phyloP scores from a whole-genome alignment of 1,140 invertebrate species.

The Drosophila azteca region DNA sequence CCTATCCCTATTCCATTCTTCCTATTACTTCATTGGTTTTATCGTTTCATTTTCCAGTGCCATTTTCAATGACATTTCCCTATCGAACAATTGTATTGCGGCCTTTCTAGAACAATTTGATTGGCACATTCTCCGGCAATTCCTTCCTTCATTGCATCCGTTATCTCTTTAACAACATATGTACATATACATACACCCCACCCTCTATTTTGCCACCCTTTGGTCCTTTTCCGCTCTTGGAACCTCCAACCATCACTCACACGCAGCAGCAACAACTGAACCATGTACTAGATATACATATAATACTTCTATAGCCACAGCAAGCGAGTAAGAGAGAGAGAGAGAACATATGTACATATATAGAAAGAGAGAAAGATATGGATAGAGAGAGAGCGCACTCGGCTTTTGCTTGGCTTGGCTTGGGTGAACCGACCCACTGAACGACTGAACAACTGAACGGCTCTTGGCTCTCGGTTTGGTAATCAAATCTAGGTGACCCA shows the following conservation, averaged over 20 bases:
- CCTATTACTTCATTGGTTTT: neutral
- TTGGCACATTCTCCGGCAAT: slow-evolving; percentile 8
- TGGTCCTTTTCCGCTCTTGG: slow-evolving; percentile 2
- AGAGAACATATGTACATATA: slow-evolving; percentile 1
- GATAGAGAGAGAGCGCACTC: slow-evolving; percentile 31
- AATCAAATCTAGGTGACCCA: slow-evolving; percentile 65
- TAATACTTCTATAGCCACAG: neutral
- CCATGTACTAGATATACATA: slow-evolving; percentile 41
- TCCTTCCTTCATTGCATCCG: neutral
- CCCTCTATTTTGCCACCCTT: slow-evolving; percentile 3
- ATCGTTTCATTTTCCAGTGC: neutral
- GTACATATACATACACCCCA: neutral
- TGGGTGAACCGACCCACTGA: slow-evolving; percentile 33
- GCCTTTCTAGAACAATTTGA: neutral
- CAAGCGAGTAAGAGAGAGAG: too few relatives aligned
- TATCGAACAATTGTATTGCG: too few relatives aligned
- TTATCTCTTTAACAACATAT: slow-evolving; percentile 18
- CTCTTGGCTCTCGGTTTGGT: slow-evolving; percentile 52
- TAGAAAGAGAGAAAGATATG: slow-evolving; percentile 17
- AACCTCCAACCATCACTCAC: slow-evolving; percentile 23
- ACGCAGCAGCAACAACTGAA: slow-evolving; percentile 22
- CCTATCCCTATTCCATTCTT: too few relatives aligned
- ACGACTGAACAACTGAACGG: slow-evolving; percentile 16
- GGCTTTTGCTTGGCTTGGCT: slow-evolving; percentile 23
- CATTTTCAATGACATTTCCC: neutral